Conservation (phyloP, 2,888 invertebrate genomes). For the Galeruca laticollis region DNA sequence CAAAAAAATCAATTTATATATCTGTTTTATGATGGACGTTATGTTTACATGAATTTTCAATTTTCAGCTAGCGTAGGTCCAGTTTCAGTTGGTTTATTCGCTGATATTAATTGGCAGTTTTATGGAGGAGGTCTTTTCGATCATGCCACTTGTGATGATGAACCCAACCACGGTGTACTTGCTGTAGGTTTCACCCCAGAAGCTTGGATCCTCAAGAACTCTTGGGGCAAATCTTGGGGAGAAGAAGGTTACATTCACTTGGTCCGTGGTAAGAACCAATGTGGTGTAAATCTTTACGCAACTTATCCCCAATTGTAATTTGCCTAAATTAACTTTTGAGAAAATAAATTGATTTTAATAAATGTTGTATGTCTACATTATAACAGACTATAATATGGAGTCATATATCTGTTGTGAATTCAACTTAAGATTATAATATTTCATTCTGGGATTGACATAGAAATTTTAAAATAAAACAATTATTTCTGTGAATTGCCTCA, state of each 20-base stretch:
- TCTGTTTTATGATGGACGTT: too few relatives aligned
- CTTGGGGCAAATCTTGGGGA: conserved; percentile 68
- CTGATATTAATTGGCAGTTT: conserved; percentile 78
- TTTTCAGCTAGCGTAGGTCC: conserved; percentile 82
- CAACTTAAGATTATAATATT: too few relatives aligned
- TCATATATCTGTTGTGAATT: too few relatives aligned
- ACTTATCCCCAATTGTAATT: conserved; percentile 76
- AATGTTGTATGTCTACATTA: too few relatives aligned
- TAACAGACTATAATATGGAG: too few relatives aligned
- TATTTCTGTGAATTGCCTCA: too few relatives aligned
- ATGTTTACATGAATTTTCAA: neutral
- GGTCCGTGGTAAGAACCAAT: conserved; percentile 72
- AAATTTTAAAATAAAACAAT: too few relatives aligned
- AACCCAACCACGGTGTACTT: conserved; percentile 84
- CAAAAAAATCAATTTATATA: neutral
- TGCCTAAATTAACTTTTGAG: too few relatives aligned
- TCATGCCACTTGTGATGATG: conserved; percentile 73
- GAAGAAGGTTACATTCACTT: conserved; percentile 54
- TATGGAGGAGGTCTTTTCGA: conserved; percentile 86
- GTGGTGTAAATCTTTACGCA: conserved; percentile 82
- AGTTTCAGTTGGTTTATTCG: conserved; percentile 89
- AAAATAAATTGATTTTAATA: too few relatives aligned
- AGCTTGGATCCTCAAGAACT: conserved; percentile 76
- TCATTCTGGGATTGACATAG: too few relatives aligned
- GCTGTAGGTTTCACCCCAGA: conserved; percentile 81